Conservation (phyloP, 92 coral and sea anemone species). For the Porites lobata region DNA sequence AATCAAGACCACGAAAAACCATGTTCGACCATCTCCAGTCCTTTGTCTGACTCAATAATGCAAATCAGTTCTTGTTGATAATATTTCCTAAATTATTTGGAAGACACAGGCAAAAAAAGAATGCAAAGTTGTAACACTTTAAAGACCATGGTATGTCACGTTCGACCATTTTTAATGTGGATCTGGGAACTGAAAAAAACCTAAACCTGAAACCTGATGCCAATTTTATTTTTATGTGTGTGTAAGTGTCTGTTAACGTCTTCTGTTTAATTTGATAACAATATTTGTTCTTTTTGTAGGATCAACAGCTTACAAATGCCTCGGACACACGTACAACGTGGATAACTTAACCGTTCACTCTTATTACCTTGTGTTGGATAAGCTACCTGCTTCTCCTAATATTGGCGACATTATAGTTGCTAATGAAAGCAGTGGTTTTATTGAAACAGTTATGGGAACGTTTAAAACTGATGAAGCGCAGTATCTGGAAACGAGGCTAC, state of each 20-base stretch:
- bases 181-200: too few relatives aligned
- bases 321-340: conserved; percentile 65
- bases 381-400: not conserved
- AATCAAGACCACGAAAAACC: too few relatives aligned
- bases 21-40: too few relatives aligned
- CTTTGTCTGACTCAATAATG: too few relatives aligned
- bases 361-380: conserved; percentile 60
- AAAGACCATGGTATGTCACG: too few relatives aligned
- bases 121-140: too few relatives aligned
- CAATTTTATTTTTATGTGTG: not conserved
- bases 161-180: too few relatives aligned
- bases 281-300: conserved; percentile 31
- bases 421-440: conserved; percentile 55
- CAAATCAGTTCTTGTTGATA: too few relatives aligned
- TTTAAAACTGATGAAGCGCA: conserved; percentile 7
- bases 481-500: conserved; percentile 1
- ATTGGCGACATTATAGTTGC: conserved; percentile 72
- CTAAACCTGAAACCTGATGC: too few relatives aligned
- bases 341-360: conserved; percentile 41
- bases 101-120: too few relatives aligned
- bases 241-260: conserved; percentile 55
- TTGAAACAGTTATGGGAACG: conserved; percentile 47
- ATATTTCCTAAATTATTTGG: too few relatives aligned
- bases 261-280: conserved; percentile 4
- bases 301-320: conserved; percentile 51